Evolutionary conservation across 2,888 invertebrate species (phyloP), one percentile per base, ranked within the genome.

Genomic region (Philhelius pedissequus): DNA sequence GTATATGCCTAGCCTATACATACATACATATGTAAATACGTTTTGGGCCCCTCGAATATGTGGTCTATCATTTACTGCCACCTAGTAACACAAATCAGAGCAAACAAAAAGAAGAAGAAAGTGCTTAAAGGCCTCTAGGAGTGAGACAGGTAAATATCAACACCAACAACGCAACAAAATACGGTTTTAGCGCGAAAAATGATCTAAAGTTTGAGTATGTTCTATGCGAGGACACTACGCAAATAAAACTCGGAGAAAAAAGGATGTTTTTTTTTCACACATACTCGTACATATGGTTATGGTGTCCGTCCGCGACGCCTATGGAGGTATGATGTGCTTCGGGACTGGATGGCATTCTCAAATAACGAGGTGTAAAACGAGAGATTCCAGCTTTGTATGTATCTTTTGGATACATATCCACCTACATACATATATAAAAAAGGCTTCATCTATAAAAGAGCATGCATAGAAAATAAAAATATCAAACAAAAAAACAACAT

Each of bases 41-140:
- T 69, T 74, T 66, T 66, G 13, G 79, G 43, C 32, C 74, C 30
- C 64, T 73, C 40, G 68, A 78, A 64, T 78, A 78, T 83, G 83
- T 83, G 79, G 82, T 79, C 74, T 75, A 78, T 83, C 83, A 74
- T 83, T 78, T 74, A 69, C 69, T 83, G 73, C 70, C 70, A 75
- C 70, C 69, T 81, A 48, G 48, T 35, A 38, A 56, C 40, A 56
- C 52, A 69, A 74, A 30, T 38, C 56, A 38, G 48, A 15, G 13
- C 27, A 9, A 6, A 54, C 54, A 35, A 58, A 13, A 66, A 56
- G 20, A 52, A 50, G 52, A 40, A 43, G 15, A 66, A 64, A 1
- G 7, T 25, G 18, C 1, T 38, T 25, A 43, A 15, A 27, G n/a
- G 9, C 43, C 74, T 38, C 56, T 18, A 15, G 69, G 20, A 50